Evolutionary conservation across 2,797 vertebrate species (phyloP).

Genomic region (Thalassophryne amazonica): DNA sequence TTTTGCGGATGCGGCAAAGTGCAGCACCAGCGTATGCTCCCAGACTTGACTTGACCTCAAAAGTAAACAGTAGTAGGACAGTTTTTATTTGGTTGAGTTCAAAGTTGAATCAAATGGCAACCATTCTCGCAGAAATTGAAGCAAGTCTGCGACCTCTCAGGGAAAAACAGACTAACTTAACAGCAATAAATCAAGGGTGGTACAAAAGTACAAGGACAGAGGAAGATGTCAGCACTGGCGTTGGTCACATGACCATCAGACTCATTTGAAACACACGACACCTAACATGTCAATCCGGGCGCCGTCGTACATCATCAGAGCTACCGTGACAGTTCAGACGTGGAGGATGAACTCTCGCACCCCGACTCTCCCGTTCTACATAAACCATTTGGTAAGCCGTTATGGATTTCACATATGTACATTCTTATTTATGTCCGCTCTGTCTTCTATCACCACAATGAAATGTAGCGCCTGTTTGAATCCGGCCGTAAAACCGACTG

Average conservation of each 20-base stretch:
- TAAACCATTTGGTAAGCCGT: constrained; percentile 57
- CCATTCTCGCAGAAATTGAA: too few species aligned
- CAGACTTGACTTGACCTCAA: too few species aligned
- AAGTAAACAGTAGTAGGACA: too few species aligned
- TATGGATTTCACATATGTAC: constrained; percentile 72
- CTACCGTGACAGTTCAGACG: constrained; percentile 62
- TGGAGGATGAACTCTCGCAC: constrained; percentile 61
- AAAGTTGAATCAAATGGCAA: too few species aligned
- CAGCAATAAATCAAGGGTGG: too few species aligned
- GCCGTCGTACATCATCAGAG: constrained; percentile 43
- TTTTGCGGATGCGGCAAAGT: too few species aligned
- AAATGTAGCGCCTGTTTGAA: constrained; percentile 68
- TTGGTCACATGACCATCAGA: constrained; percentile 30
- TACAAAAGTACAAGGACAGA: not conserved
- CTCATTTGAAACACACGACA: constrained; percentile 31
- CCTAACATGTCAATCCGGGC: constrained; percentile 28
- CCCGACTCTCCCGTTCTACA: constrained; percentile 55
- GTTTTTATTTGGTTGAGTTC: too few species aligned
- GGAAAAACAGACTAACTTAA: too few species aligned
- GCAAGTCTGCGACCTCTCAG: too few species aligned
- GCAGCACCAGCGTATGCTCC: too few species aligned
- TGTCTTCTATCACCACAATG: constrained; percentile 63
- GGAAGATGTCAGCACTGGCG: constrained; percentile 4
- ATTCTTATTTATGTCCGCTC: constrained; percentile 69
- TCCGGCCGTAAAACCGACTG: constrained; percentile 70